phyloP scores from a whole-genome alignment of 2,797 vertebrate species.

The Gambelia wislizenii region DNA sequence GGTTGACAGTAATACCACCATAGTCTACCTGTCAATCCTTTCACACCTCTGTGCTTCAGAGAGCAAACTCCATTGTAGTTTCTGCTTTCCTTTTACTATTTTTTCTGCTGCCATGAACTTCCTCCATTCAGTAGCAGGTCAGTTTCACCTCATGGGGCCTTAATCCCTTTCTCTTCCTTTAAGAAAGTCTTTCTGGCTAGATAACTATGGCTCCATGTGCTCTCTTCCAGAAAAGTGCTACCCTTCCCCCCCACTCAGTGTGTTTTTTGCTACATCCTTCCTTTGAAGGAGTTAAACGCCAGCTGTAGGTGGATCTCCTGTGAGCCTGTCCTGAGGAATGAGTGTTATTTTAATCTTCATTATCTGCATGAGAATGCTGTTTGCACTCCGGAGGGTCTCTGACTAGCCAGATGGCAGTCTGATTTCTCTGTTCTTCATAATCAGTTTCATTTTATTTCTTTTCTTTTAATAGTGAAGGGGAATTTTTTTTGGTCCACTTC shows the following conservation, averaged over 20 bases:
- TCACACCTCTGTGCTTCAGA: constrained; percentile 8
- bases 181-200: constrained; percentile 32
- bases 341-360: constrained; percentile 55
- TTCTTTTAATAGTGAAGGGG: not conserved
- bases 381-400: constrained; percentile 45
- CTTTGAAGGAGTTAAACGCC: constrained; percentile 59
- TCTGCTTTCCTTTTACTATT: not conserved
- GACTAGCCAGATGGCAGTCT: constrained; percentile 60
- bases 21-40: not conserved
- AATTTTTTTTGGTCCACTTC: constrained; percentile 2
- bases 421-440: constrained; percentile 58
- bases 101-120: not conserved
- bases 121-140: constrained; percentile 15
- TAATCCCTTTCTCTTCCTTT: constrained; percentile 37
- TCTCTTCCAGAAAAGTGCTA: not conserved
- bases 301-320: constrained; percentile 40
- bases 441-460: constrained; percentile 44
- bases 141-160: constrained; percentile 11
- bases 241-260: not conserved
- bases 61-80: not conserved
- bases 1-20: constrained; percentile 22
- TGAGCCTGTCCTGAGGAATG: constrained; percentile 45
- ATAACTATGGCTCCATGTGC: constrained; percentile 21
- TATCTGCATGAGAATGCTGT: constrained; percentile 57
- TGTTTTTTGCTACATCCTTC: not conserved